A percentile compares a stretch with the other conserved stretches of the same genome.
Conservation (phyloP, 2,888 invertebrate genomes). For the Linyphia triangularis region DNA sequence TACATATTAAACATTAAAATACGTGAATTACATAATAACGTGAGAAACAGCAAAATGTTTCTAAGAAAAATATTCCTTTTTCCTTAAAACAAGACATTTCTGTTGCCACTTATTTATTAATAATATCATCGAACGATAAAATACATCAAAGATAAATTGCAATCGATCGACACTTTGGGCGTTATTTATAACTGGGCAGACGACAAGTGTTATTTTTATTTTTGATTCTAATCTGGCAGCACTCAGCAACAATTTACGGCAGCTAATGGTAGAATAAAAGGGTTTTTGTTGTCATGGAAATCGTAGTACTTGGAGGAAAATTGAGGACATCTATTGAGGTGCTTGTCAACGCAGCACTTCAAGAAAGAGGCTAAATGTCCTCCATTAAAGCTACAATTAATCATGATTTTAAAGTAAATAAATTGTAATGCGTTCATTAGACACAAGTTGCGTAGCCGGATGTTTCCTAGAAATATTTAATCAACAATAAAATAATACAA, state of each 20-base stretch:
- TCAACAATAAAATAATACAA: too few species aligned
- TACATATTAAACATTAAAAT: too few species aligned
- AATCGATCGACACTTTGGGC: conserved; percentile 18
- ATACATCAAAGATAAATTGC: background rate
- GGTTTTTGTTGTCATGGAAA: background rate
- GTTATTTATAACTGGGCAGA: conserved; percentile 38
- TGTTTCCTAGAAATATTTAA: too few species aligned
- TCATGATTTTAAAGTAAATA: background rate
- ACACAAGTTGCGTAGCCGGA: too few species aligned
- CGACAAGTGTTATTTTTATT: conserved; percentile 31
- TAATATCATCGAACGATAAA: background rate
- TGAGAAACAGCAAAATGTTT: too few species aligned
- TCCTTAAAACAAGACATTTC: background rate
- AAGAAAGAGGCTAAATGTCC: background rate
- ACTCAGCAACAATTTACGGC: background rate
- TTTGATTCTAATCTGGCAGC: conserved; percentile 13
- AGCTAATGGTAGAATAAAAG: background rate
- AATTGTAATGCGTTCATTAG: background rate
- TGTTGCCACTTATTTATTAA: background rate
- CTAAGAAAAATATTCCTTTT: background rate
- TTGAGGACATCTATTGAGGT: background rate
- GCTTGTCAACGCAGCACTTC: background rate
- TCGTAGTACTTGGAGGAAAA: background rate
- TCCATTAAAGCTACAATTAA: background rate
- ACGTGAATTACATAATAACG: too few species aligned